phyloP scores from a whole-genome alignment of 2,113 vertebrate species.

The Butastur rufipennis region DNA sequence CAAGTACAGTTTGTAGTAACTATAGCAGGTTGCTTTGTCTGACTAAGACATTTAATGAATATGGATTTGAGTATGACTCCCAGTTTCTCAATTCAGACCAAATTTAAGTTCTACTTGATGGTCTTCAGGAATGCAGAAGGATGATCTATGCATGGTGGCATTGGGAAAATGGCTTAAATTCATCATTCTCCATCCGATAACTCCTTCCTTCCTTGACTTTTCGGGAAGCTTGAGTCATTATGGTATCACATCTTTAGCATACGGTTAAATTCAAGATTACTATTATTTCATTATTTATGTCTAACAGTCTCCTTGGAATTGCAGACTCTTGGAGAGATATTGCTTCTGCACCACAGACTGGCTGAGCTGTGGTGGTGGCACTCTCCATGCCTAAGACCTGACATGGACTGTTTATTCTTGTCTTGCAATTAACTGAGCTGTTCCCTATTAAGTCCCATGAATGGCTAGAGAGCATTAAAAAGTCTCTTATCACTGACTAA shows the following conservation, averaged over 20 bases:
- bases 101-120: not conserved
- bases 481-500: conserved; percentile 59
- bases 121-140: not conserved
- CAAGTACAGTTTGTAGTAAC: not conserved
- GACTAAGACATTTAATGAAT: not conserved
- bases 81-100: not conserved
- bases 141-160: not conserved
- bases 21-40: not conserved
- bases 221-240: not conserved
- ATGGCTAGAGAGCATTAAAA: not conserved
- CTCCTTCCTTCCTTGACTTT: not conserved
- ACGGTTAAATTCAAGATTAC: not conserved
- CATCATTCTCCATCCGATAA: not conserved
- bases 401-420: not conserved
- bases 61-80: not conserved
- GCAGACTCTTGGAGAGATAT: not conserved
- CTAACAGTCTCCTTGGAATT: not conserved
- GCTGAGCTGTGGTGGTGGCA: not conserved
- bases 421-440: not conserved
- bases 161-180: not conserved
- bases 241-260: not conserved
- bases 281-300: not conserved
- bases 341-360: not conserved
- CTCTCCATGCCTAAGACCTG: not conserved
- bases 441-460: not conserved